Evolutionary conservation across 2,797 vertebrate genomes (phyloP).

Genomic region (Scarus forsteni): DNA sequence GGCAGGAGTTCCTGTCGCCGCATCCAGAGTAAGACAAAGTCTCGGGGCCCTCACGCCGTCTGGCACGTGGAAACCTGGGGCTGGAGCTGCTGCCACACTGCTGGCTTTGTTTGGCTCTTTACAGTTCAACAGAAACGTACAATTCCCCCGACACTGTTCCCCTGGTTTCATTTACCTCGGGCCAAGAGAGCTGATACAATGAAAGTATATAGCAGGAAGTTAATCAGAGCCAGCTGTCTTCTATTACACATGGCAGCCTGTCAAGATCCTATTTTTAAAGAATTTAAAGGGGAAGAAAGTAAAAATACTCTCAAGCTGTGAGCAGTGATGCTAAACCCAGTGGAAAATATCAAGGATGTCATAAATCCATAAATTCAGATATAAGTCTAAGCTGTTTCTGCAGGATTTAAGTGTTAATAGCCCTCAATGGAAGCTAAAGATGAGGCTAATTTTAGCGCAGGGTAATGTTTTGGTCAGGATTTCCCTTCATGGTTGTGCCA

Average conservation of each 20-base stretch:
- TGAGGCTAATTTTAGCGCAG: conserved; percentile 76
- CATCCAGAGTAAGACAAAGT: conserved; percentile 45
- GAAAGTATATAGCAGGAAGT: conserved; percentile 73
- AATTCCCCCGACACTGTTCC: conserved; percentile 75
- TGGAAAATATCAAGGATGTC: conserved; percentile 58
- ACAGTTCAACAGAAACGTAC: conserved; percentile 68
- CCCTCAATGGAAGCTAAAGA: conserved; percentile 49
- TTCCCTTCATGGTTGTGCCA: conserved; percentile 79
- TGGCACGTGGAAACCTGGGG: conserved; percentile 53
- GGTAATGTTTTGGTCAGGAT: conserved; percentile 76
- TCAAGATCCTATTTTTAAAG: conserved; percentile 78
- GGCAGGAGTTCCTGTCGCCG: conserved; percentile 57
- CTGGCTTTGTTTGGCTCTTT: conserved; percentile 78
- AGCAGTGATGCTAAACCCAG: conserved; percentile 54
- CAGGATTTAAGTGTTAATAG: conserved; percentile 43
- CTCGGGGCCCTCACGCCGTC: conserved; percentile 36
- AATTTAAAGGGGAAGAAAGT: conserved; percentile 55
- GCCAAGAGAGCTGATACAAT: conserved; percentile 84
- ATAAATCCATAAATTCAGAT: conserved; percentile 31
- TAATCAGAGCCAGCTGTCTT: conserved; percentile 84
- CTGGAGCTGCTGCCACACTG: conserved; percentile 71
- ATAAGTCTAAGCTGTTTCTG: conserved; percentile 49
- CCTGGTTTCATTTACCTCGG: conserved; percentile 78
- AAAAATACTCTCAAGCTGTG: conserved; percentile 35
- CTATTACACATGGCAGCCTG: conserved; percentile 69